phyloP scores from a whole-genome alignment of 92 coral and sea anemone species.

The Nematostella vectensis region DNA sequence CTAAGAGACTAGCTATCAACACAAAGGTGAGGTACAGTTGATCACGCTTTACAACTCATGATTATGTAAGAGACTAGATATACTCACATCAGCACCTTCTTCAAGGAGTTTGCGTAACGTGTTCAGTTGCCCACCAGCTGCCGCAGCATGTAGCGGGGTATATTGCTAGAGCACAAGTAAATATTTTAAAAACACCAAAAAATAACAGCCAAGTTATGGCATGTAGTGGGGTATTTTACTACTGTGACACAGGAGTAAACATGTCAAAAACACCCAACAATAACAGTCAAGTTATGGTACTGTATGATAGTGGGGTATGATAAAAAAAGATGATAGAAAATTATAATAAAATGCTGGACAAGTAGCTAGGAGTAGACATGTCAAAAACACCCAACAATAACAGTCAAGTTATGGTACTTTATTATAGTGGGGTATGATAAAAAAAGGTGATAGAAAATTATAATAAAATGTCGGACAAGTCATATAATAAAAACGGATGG shows the following conservation, averaged over 20 bases:
- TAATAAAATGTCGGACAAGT: conserved; percentile 22
- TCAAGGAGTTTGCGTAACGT: conserved; percentile 64
- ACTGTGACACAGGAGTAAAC: conserved; percentile 5
- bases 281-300: conserved; percentile 31
- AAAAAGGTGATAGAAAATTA: not conserved
- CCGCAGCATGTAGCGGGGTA: conserved; percentile 96
- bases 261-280: no score
- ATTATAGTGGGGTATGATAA: conserved; percentile 73
- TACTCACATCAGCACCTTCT: conserved; percentile 70
- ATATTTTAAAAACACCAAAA: no score
- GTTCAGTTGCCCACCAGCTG: conserved; percentile 89
- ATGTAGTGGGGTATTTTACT: conserved; percentile 93
- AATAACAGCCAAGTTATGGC: conserved; percentile 20
- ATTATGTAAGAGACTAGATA: no score
- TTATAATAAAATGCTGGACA: conserved; percentile 23
- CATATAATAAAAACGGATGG: no score
- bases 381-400: no score
- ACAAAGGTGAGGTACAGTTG: not conserved
- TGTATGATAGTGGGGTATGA: conserved; percentile 70
- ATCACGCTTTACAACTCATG: no score
- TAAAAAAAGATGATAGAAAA: conserved; percentile 7
- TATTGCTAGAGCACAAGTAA: conserved; percentile 48
- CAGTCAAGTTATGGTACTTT: conserved; percentile 29
- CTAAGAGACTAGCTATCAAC: not conserved
- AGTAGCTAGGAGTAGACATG: not conserved